These are phyloP conservation scores for Nyctibius grandis DNA, from an alignment of 2,797 vertebrate species.

Conservation along the genomic window DNA sequence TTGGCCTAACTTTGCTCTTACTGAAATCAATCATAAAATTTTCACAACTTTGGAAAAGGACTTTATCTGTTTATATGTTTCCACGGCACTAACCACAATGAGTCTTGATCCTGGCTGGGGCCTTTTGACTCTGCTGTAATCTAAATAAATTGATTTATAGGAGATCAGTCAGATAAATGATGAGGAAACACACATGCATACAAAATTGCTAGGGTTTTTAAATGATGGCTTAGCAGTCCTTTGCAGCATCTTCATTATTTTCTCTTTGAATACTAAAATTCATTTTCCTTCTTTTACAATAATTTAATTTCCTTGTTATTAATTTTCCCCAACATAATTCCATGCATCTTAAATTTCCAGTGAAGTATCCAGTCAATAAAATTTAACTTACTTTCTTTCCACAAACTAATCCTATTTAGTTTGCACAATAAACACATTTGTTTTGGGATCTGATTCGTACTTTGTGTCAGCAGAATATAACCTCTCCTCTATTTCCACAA, in stretches of 20 bases:
- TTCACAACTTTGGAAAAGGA: constrained; percentile 40
- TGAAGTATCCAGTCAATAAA: not conserved
- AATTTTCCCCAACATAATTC: not conserved
- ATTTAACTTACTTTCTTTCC: not conserved
- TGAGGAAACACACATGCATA: not conserved
- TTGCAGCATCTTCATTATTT: not conserved
- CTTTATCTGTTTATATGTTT: constrained; percentile 41
- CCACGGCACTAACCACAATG: constrained; percentile 17
- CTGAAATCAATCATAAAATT: constrained; percentile 61
- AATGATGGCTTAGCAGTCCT: not conserved
- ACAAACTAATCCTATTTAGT: not conserved
- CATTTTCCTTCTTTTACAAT: not conserved
- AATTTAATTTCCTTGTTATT: not conserved
- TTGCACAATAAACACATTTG: not conserved
- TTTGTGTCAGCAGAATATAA: not conserved
- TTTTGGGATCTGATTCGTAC: not conserved
- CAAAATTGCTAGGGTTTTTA: not conserved
- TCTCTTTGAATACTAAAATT: not conserved
- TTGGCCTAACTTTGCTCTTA: constrained; percentile 53
- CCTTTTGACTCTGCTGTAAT: constrained; percentile 38
- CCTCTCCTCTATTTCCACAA: not conserved
- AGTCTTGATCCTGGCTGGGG: constrained; percentile 23
- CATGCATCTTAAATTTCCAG: not conserved
- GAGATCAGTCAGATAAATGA: constrained; percentile 29
- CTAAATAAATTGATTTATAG: constrained; percentile 54